Conservation (phyloP, 2,888 invertebrate genomes). For the Cyclophora albipunctata region DNA sequence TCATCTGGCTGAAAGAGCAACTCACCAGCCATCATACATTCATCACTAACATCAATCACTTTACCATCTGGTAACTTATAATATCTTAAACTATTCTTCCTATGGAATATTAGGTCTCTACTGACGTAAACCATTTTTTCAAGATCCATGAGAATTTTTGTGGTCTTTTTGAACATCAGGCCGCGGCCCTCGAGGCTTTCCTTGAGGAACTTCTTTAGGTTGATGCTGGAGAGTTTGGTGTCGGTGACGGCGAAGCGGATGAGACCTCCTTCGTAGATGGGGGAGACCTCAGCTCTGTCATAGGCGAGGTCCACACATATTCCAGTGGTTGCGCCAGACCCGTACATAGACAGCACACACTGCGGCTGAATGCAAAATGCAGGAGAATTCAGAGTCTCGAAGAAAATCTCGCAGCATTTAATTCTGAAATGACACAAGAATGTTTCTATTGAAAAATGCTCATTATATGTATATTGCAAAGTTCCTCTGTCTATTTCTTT, state of each 20-base stretch:
- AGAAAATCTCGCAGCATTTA: slow-evolving; percentile 55
- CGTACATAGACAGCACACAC: slow-evolving; percentile 45
- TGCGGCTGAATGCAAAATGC: slow-evolving; percentile 50
- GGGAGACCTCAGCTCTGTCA: slow-evolving; percentile 38
- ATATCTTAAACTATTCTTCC: slow-evolving; percentile 6
- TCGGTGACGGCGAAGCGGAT: too few species aligned
- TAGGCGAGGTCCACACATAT: slow-evolving; percentile 54
- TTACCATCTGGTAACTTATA: slow-evolving; percentile 38
- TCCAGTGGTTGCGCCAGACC: slow-evolving; percentile 51
- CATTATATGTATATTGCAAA: too few species aligned
- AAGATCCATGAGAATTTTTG: slow-evolving; percentile 39
- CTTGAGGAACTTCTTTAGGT: slow-evolving; percentile 33
- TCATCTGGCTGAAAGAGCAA: slow-evolving; percentile 44
- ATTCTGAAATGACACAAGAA: slow-evolving; percentile 30
- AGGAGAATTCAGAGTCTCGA: slow-evolving; percentile 53
- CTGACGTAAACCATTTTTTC: slow-evolving; percentile 20
- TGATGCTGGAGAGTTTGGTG: slow-evolving; percentile 23
- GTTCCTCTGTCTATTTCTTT: too few species aligned
- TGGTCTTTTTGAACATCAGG: slow-evolving; percentile 29
- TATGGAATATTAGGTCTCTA: slow-evolving; percentile 2
- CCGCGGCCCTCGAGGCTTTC: slow-evolving; percentile 26
- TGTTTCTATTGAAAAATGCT: too few species aligned
- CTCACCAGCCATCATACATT: slow-evolving; percentile 43
- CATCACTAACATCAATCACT: slow-evolving; percentile 38
- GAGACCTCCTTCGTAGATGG: slow-evolving; percentile 51